Percentiles rank a stretch among this genome's conserved stretches.
These are phyloP conservation scores for Formica selysi DNA, from an alignment of 1,140 invertebrate species.

Conservation along the genomic window DNA sequence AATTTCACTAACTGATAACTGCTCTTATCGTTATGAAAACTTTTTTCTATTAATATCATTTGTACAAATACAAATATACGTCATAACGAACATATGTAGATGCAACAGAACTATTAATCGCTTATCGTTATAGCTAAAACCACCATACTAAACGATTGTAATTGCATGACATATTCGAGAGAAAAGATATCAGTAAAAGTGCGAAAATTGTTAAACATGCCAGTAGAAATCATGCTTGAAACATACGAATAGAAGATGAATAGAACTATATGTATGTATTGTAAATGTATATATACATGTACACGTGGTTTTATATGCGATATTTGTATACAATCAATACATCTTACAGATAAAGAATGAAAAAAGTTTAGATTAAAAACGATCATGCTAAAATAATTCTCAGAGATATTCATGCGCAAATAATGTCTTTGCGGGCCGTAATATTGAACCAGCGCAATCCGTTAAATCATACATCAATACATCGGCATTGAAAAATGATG, in stretches of 20 bases:
- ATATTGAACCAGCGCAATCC: slow-evolving; percentile 12
- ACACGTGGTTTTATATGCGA: slow-evolving; percentile 22
- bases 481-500: slow-evolving; percentile 31
- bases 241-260: slow-evolving; percentile 25
- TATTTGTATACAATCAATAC: slow-evolving; percentile 21
- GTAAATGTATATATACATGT: slow-evolving; percentile 44
- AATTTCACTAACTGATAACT: background rate
- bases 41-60: slow-evolving; percentile 38
- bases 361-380: slow-evolving; percentile 35
- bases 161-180: slow-evolving; percentile 3
- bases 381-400: slow-evolving; percentile 48
- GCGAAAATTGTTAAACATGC: slow-evolving; percentile 32
- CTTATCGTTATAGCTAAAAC: background rate
- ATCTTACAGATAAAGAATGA: background rate
- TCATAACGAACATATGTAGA: background rate
- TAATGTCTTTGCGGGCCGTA: background rate
- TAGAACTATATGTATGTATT: slow-evolving; percentile 36
- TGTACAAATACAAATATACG: slow-evolving; percentile 19
- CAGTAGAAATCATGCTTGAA: slow-evolving; percentile 48
- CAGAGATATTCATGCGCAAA: slow-evolving; percentile 23
- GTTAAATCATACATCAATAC: slow-evolving; percentile 34
- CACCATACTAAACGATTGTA: background rate
- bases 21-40: background rate
- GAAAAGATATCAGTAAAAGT: slow-evolving; percentile 6
- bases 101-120: background rate